Conservation (phyloP, 1,140 invertebrate genomes). For the Metaphire vulgaris region DNA sequence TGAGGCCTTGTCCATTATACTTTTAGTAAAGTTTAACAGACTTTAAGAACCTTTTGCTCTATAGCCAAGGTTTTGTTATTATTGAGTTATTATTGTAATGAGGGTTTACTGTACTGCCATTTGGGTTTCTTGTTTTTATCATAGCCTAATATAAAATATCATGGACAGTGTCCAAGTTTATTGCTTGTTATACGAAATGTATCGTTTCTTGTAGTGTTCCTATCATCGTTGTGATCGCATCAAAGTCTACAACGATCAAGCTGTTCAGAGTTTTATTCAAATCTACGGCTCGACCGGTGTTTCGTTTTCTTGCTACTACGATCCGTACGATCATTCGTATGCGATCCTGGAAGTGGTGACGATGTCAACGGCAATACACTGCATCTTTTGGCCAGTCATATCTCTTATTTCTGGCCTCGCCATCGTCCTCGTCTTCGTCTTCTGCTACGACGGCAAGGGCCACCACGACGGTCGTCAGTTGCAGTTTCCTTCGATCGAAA, state of each 20-base stretch:
- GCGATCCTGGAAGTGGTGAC: slow-evolving; percentile 22
- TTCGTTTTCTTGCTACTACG: neutral
- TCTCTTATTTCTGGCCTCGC: slow-evolving; percentile 21
- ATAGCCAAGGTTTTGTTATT: too few relatives aligned
- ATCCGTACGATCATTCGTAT: slow-evolving; percentile 5
- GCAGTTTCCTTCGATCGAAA: neutral
- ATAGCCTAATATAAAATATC: too few relatives aligned
- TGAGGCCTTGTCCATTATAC: too few relatives aligned
- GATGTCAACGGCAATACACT: slow-evolving; percentile 20
- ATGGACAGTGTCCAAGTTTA: too few relatives aligned
- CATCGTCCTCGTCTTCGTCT: slow-evolving; percentile 23
- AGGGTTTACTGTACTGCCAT: too few relatives aligned
- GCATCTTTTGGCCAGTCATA: slow-evolving; percentile 30
- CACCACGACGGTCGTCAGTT: slow-evolving; percentile 9
- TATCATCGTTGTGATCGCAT: neutral
- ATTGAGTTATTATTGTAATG: too few relatives aligned
- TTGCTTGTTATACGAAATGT: neutral
- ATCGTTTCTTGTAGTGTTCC: neutral
- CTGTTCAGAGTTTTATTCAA: neutral
- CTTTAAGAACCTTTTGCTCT: too few relatives aligned
- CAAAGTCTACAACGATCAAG: neutral
- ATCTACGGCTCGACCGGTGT: neutral
- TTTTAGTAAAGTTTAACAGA: too few relatives aligned
- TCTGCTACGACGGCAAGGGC: neutral
- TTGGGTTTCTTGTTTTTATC: too few relatives aligned